Evolutionary conservation across 2,888 invertebrate species (phyloP).

Genomic region (Nymphalis polychloros): DNA sequence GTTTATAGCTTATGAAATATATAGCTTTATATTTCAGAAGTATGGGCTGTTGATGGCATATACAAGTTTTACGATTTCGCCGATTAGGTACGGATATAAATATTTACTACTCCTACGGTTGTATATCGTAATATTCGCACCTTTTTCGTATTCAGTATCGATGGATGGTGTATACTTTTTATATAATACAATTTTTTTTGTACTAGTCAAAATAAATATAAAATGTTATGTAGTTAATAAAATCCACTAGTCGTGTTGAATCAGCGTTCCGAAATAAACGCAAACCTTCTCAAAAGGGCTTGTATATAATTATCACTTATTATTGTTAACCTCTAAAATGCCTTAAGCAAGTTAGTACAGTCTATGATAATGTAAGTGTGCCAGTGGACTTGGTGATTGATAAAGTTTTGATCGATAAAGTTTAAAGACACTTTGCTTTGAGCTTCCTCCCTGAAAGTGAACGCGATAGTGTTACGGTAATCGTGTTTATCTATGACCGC

Average conservation of each 20-base stretch:
- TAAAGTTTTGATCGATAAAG: slow-evolving; percentile 75
- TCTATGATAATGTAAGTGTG: slow-evolving; percentile 11
- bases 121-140: too few relatives aligned
- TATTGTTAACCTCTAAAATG: background rate
- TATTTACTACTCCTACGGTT: too few relatives aligned
- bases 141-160: too few relatives aligned
- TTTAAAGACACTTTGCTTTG: slow-evolving; percentile 51
- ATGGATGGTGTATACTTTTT: too few relatives aligned
- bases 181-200: too few relatives aligned
- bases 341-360: background rate
- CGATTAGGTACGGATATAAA: background rate
- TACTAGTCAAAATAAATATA: too few relatives aligned
- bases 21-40: slow-evolving; percentile 16
- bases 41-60: background rate
- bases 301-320: background rate
- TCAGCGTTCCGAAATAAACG: too few relatives aligned
- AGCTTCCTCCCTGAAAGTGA: slow-evolving; percentile 6
- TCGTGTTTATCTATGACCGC: background rate
- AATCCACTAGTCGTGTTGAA: too few relatives aligned
- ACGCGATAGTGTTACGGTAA: slow-evolving; percentile 7
- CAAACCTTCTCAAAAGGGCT: too few relatives aligned
- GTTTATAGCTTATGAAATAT: slow-evolving; percentile 17
- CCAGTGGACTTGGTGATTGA: slow-evolving; percentile 57
- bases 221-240: too few relatives aligned
- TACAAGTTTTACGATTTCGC: background rate